Evolutionary conservation across 2,888 invertebrate genomes (phyloP), one percentile per base, ranked within the genome.

Genomic region (Germaria angustata): DNA sequence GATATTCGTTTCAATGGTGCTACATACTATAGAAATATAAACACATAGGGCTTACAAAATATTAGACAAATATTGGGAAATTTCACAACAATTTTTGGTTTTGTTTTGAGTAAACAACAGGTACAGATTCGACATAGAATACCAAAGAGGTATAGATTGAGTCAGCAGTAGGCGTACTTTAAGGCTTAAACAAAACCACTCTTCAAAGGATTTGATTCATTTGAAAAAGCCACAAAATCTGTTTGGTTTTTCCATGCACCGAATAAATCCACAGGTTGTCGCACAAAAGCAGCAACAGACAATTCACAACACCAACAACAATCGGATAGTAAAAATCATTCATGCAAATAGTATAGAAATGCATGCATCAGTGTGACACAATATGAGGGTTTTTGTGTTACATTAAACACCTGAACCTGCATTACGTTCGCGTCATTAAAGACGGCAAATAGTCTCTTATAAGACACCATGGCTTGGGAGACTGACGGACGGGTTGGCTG

Each of bases 351-450:
- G 13, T 7, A 24, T 17, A 20, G 53, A 53, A 73, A 34, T 63
- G 22, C 53, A 41, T 41, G 20, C 32, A 39, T 32, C 15, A 51
- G 20, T 51, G 41, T 22, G 36, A 13, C n/a, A 32, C 36, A 61
- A 41, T 72, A 53, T 75, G 65, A 17, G 46, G 75, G 51, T 20
- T 63, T 51, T 32, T 73, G 15, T 51, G 20, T 53, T 20, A 53
- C 13, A 71, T 73, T 71, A 61, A 63, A 75, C 82, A 82, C 79
- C 82, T 82, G 82, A 82, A 57, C 75, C 75, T 39, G 57, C 11
- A 65, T 69, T 55, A 71, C 55, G 61, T 77, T 49, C 39, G 28
- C 55, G 2, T 59, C 46, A 57, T 51, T 61, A 72, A 39, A 22
- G 28, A 51, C 7, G 20, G 11, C 51, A 69, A 68, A 36, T 44